Evolutionary conservation across 2,113 vertebrate genomes (phyloP), one percentile per base, ranked within the genome.

Genomic region (Siphamia tubifer): DNA sequence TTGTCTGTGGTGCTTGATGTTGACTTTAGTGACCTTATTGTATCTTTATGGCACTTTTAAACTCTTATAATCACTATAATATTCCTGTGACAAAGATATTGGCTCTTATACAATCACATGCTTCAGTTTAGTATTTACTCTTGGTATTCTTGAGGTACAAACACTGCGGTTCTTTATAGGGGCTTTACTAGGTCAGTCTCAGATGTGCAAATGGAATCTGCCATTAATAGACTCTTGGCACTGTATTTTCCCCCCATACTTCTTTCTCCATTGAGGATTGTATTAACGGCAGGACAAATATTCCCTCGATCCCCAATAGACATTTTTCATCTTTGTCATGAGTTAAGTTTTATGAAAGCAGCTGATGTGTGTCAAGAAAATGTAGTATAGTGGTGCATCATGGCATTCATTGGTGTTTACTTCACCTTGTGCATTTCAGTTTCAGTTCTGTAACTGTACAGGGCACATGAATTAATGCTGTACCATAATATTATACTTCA

Each of bases 1-100:
- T 13, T 36, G 17, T 67, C 49, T 81, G 61, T 36, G 42, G 54
- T 54, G 34, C 64, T 63, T 24, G 13, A 8, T 57, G 31, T 42
- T 79, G 62, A 68, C 58, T 85, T 83, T 68, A 55, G 60, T 69
- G 74, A 68, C 54, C 44, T 67, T 75, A 68, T 51, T 62, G 58
- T 38, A 60, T 53, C 43, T 81, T 82, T 73, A 45, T 54, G 38
- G 35, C 35, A 54, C 54, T 72, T 78, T 72, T 39, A 65, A 81
- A 74, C 68, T 48, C 63, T 8, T 55, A 28, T 68, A 69, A 81
- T 78, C 52, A 71, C 34, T 54, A 19, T 68, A 57, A 54, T 39
- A 60, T 27, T 49, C 5, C 30, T 61, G 13, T 74, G 54, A 63
- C 49, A 69, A 76, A 62, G 32, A 63, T 55, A 42, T 35, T 55